Evolutionary conservation across 2,113 vertebrate genomes (phyloP).

Genomic region (Lanius collurio): DNA sequence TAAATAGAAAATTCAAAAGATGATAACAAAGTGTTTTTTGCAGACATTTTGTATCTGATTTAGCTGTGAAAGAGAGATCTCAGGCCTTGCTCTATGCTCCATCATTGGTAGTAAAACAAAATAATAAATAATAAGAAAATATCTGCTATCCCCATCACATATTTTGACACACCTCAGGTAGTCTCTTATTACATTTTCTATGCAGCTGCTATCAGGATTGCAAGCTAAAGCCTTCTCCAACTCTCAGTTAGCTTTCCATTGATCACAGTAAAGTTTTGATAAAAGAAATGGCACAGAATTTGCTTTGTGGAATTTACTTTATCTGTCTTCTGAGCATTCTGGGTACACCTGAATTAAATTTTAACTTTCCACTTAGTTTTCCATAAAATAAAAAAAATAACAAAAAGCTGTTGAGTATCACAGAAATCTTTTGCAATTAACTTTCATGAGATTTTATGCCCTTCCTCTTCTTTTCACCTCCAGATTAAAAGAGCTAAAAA

Average conservation of each 20-base stretch:
- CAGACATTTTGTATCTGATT: neutral
- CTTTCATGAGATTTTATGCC: neutral
- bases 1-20: neutral
- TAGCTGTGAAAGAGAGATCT: neutral
- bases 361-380: neutral
- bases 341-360: neutral
- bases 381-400: neutral
- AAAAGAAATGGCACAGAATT: neutral
- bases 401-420: neutral
- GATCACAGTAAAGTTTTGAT: neutral
- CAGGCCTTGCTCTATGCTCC: neutral
- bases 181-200: neutral
- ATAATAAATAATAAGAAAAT: neutral
- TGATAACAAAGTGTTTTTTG: neutral
- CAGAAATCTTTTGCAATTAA: neutral
- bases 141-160: neutral
- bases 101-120: neutral
- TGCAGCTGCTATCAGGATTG: neutral
- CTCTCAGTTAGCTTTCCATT: neutral
- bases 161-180: neutral
- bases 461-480: neutral
- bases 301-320: neutral
- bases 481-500: neutral
- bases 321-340: neutral
- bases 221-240: neutral